Conservation (phyloP, 2,797 vertebrate genomes). For the Onychomys arenicola region DNA sequence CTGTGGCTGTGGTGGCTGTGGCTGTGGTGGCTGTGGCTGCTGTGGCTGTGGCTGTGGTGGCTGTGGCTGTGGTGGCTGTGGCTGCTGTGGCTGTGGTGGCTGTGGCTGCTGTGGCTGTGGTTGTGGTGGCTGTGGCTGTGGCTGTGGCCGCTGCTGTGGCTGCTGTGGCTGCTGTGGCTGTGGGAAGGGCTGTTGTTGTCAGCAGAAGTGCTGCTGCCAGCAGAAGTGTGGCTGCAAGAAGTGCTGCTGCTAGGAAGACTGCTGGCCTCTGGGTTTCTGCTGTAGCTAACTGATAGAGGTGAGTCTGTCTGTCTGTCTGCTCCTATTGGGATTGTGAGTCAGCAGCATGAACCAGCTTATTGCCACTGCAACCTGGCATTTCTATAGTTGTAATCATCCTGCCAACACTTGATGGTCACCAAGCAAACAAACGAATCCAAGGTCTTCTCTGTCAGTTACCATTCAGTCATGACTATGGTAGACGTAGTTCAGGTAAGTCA, state of each 20-base stretch:
- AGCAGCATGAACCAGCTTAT: not conserved
- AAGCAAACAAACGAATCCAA: not conserved
- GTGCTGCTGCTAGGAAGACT: not conserved
- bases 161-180: not conserved
- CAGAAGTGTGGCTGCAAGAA: constrained; percentile 25
- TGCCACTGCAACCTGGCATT: not conserved
- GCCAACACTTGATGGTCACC: not conserved
- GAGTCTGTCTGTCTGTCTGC: not conserved
- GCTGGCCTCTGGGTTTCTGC: not conserved
- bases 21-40: not conserved
- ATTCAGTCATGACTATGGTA: not conserved
- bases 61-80: not conserved
- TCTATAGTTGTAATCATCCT: not conserved
- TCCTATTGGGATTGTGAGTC: not conserved
- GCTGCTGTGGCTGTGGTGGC: not conserved
- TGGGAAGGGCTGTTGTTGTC: constrained; percentile 1
- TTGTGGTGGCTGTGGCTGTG: not conserved
- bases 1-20: too few species aligned
- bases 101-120: not conserved
- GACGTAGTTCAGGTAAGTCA: too few species aligned
- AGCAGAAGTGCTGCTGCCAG: constrained; percentile 32
- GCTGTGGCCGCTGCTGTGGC: too few species aligned
- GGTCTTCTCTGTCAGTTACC: not conserved
- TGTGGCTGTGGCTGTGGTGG: not conserved
- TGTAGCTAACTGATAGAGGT: not conserved